These are phyloP conservation scores for Nestor notabilis DNA, from an alignment of 2,113 vertebrate species.

Conservation along the genomic window DNA sequence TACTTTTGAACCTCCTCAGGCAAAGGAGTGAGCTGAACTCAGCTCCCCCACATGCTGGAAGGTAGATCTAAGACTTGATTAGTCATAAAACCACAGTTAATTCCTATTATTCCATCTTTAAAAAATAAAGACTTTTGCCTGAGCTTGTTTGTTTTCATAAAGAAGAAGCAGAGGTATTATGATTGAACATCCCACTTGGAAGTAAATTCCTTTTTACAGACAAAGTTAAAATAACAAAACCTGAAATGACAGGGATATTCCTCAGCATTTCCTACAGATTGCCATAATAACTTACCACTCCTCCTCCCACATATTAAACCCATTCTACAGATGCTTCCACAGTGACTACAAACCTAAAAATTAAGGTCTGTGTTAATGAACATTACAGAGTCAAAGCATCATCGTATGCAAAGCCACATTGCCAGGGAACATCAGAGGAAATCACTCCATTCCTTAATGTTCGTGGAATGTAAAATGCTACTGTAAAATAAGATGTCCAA, in stretches of 20 bases:
- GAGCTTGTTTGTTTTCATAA: constrained; percentile 7
- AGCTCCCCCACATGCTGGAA: not conserved
- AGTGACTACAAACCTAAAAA: not conserved
- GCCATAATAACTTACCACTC: not conserved
- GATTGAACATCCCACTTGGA: not conserved
- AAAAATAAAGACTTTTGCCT: not conserved
- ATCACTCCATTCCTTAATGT: not conserved
- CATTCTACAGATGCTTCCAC: not conserved
- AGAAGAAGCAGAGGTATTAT: not conserved
- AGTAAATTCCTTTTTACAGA: not conserved
- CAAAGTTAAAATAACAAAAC: not conserved
- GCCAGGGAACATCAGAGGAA: not conserved
- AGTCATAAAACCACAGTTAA: not conserved
- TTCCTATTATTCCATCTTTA: not conserved
- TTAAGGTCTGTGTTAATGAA: not conserved
- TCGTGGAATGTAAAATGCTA: not conserved
- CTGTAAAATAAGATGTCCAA: not conserved
- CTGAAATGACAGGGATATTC: not conserved
- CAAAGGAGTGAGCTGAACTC: not conserved
- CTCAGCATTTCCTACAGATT: not conserved
- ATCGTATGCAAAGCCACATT: rapidly evolving
- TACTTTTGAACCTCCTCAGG: not conserved
- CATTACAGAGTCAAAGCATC: rapidly evolving
- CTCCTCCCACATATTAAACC: rapidly evolving
- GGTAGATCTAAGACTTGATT: not conserved